These are phyloP conservation scores for Acanthaster planci DNA, from an alignment of 35 echinoderm and acorn worm species.

Conservation along the genomic window DNA sequence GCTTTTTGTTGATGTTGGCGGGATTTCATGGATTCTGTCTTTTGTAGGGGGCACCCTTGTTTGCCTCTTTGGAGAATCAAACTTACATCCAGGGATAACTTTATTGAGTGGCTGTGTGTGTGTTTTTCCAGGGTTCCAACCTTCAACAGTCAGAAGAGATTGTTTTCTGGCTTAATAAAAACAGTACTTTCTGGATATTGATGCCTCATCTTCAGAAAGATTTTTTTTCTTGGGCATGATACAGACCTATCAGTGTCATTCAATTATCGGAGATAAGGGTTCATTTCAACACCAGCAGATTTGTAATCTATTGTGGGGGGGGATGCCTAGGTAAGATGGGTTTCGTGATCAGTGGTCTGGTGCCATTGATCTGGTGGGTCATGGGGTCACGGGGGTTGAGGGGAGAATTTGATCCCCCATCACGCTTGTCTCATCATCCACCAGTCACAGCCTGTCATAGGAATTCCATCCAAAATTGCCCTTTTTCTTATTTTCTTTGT, in stretches of 20 bases:
- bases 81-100: no score
- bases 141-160: no score
- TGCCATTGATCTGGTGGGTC: neutral
- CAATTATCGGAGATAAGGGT: constrained; percentile 19
- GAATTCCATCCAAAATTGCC: no score
- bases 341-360: neutral
- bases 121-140: no score
- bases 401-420: constrained; percentile 8
- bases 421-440: neutral
- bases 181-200: neutral
- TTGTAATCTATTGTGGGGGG: neutral
- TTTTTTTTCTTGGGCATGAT: constrained; percentile 5
- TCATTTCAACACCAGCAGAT: constrained; percentile 3
- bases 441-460: neutral
- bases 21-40: no score
- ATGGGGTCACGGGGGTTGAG: neutral
- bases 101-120: no score
- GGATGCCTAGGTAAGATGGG: neutral
- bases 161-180: neutral
- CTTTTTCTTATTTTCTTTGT: neutral
- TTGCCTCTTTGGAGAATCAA: no score
- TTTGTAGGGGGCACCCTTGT: no score
- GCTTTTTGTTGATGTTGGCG: no score
- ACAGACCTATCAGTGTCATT: constrained; percentile 18
- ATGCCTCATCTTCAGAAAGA: constrained; percentile 10